Conservation (phyloP, 2,888 invertebrate species). For the Agrotis segetum region DNA sequence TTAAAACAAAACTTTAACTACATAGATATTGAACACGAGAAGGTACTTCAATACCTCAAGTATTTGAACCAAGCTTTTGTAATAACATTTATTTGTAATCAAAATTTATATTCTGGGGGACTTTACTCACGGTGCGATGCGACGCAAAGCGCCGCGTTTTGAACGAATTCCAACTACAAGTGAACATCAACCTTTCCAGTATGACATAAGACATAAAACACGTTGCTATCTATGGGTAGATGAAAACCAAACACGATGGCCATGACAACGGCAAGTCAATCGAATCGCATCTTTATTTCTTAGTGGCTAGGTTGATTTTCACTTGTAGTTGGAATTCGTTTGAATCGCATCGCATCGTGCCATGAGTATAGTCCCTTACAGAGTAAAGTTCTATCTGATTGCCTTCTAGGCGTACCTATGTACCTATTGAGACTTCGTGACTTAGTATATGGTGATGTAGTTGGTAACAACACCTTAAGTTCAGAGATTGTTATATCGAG, state of each 20-base stretch:
- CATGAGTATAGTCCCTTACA: neutral
- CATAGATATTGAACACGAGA: conserved; percentile 6
- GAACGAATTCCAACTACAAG: too few species aligned
- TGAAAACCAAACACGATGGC: too few species aligned
- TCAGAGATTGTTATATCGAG: conserved; percentile 58
- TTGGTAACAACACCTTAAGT: conserved; percentile 39
- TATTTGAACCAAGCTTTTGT: conserved; percentile 14
- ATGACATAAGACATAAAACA: too few species aligned
- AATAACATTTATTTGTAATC: conserved; percentile 17
- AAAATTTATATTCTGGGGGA: conserved; percentile 35
- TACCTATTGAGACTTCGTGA: conserved; percentile 48
- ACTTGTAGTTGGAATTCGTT: too few species aligned
- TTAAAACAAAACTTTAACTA: conserved; percentile 8
- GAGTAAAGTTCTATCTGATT: conserved; percentile 31
- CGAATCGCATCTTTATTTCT: too few species aligned
- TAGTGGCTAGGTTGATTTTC: too few species aligned
- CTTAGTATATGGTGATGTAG: conserved; percentile 24
- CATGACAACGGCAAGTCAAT: too few species aligned
- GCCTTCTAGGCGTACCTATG: conserved; percentile 40
- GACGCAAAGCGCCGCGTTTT: too few species aligned
- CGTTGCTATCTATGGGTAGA: too few species aligned
- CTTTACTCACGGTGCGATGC: neutral
- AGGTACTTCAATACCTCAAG: conserved; percentile 1
- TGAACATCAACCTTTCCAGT: too few species aligned
- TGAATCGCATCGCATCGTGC: too few species aligned